phyloP scores from a whole-genome alignment of 2,888 invertebrate genomes.

The Tuta absoluta region DNA sequence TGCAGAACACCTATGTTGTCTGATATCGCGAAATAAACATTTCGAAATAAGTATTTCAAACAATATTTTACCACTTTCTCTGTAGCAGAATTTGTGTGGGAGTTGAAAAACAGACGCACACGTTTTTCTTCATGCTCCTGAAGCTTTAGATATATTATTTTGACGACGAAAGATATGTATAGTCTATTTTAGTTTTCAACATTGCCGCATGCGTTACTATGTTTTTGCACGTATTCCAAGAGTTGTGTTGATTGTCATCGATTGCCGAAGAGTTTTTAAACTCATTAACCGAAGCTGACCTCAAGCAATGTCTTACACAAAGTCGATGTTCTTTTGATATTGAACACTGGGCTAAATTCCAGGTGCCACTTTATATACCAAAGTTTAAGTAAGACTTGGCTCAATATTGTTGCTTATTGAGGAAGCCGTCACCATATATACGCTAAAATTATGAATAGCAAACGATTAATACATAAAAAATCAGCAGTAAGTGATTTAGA shows the following conservation, averaged over 20 bases:
- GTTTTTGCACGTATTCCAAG: constrained; percentile 63
- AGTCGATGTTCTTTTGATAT: background rate
- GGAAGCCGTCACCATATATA: too few relatives aligned
- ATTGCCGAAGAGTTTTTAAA: constrained; percentile 2
- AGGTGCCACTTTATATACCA: too few relatives aligned
- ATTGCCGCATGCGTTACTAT: constrained; percentile 61
- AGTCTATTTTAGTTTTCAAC: constrained; percentile 64
- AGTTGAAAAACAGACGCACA: constrained; percentile 55
- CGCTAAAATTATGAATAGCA: too few relatives aligned
- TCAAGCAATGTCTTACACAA: background rate
- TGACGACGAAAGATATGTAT: constrained; percentile 56
- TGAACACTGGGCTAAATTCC: background rate
- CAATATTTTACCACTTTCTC: constrained; percentile 44
- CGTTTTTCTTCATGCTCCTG: constrained; percentile 53
- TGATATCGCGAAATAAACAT: constrained; percentile 18
- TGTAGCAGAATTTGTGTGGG: constrained; percentile 56
- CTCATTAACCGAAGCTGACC: constrained; percentile 15
- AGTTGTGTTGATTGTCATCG: constrained; percentile 46
- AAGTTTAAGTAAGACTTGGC: too few relatives aligned
- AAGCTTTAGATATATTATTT: constrained; percentile 62
- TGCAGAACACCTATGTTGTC: constrained; percentile 10
- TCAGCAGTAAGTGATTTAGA: too few relatives aligned
- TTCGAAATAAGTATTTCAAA: constrained; percentile 40
- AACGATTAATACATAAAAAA: too few relatives aligned
- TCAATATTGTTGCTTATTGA: too few relatives aligned